phyloP scores from a whole-genome alignment of 2,888 invertebrate species.

The Hartigia nigra region DNA sequence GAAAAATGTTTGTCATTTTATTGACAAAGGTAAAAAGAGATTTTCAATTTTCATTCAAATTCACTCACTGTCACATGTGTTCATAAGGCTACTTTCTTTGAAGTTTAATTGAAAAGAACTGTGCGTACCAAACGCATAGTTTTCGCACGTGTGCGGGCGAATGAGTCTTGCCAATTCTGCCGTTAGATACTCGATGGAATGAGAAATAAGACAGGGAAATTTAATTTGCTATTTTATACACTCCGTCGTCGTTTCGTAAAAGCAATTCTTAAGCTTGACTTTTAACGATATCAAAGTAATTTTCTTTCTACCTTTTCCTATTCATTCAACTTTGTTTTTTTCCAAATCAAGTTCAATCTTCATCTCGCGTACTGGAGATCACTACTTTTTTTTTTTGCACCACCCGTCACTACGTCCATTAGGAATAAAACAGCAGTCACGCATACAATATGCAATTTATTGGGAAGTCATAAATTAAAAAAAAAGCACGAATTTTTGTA shows the following conservation, averaged over 20 bases:
- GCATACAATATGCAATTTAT: background rate
- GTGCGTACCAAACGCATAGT: background rate
- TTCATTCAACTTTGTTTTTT: background rate
- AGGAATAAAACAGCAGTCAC: background rate
- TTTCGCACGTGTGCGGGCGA: background rate
- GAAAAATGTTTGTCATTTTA: too few species aligned
- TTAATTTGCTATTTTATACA: background rate
- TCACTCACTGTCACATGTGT: too few species aligned
- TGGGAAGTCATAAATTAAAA: background rate
- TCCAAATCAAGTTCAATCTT: background rate
- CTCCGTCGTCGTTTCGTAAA: background rate
- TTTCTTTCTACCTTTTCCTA: background rate
- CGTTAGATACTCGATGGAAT: background rate
- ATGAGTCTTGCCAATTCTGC: background rate
- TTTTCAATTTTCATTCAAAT: too few species aligned
- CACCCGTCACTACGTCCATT: background rate
- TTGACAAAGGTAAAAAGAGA: too few species aligned
- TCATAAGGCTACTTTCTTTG: background rate
- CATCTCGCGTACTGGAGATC: background rate
- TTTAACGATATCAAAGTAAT: background rate
- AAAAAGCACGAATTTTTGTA: background rate
- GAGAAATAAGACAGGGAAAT: background rate
- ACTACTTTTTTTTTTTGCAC: background rate
- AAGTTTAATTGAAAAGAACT: background rate
- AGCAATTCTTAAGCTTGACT: background rate